Evolutionary conservation across 1,140 invertebrate species (phyloP).

Genomic region (Galendromus occidentalis): DNA sequence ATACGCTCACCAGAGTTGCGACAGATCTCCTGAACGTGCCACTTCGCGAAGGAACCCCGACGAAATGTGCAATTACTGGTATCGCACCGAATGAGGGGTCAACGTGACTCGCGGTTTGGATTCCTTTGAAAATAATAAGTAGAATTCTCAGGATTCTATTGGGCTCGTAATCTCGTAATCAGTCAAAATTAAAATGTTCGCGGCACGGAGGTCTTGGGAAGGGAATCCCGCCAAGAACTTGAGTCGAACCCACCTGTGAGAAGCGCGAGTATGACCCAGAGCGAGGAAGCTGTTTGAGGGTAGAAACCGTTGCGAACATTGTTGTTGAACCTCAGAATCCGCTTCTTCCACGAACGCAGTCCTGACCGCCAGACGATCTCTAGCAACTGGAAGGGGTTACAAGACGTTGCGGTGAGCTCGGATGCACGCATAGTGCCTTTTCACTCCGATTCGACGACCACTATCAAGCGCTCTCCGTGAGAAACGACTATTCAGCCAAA

Average conservation of each 20-base stretch:
- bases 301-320: constrained; percentile 83
- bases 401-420: too few relatives aligned
- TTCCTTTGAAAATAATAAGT: neutral
- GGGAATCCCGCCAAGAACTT: too few relatives aligned
- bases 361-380: constrained; percentile 62
- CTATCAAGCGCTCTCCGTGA: too few relatives aligned
- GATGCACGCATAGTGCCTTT: too few relatives aligned
- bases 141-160: too few relatives aligned
- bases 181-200: too few relatives aligned
- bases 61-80: neutral
- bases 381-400: neutral
- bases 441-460: too few relatives aligned
- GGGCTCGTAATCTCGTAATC: too few relatives aligned
- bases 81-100: constrained; percentile 1
- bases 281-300: constrained; percentile 68
- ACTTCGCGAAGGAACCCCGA: constrained; percentile 2
- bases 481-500: too few relatives aligned
- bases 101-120: neutral
- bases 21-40: constrained; percentile 4
- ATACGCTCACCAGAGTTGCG: neutral
- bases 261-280: constrained; percentile 41
- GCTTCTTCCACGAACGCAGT: constrained; percentile 77
- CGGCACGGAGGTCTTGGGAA: too few relatives aligned
- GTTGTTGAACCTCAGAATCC: constrained; percentile 50
- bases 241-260: neutral